phyloP scores from a whole-genome alignment of 53 echinoderm and acorn worm genomes.

The Echinometra lucunter region DNA sequence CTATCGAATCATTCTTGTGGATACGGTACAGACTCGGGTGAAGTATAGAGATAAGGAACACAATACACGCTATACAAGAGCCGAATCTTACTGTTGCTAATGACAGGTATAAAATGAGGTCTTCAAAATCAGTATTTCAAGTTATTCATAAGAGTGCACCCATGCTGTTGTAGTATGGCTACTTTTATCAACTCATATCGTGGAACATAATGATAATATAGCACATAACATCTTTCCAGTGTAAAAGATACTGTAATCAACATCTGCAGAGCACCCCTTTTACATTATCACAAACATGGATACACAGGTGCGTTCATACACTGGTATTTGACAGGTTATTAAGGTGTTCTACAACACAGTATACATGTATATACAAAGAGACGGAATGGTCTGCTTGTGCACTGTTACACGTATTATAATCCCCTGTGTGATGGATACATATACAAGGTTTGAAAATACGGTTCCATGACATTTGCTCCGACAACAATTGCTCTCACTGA shows the following conservation, averaged over 20 bases:
- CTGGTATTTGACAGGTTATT: background rate
- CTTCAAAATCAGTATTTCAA: background rate
- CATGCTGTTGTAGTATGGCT: background rate
- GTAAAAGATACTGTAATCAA: background rate
- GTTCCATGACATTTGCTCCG: too few relatives aligned
- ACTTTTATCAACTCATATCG: background rate
- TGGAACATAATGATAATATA: background rate
- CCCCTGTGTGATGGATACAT: background rate
- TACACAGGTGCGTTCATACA: background rate
- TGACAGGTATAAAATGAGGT: background rate
- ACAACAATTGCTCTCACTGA: too few relatives aligned
- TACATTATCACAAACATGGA: constrained; percentile 19
- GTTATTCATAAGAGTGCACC: background rate
- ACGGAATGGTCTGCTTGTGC: constrained; percentile 32
- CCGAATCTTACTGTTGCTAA: too few relatives aligned
- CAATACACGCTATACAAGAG: too few relatives aligned
- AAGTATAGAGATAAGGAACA: too few relatives aligned
- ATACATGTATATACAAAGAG: constrained; percentile 50
- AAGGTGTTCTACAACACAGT: background rate
- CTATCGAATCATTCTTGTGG: background rate
- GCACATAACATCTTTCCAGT: background rate
- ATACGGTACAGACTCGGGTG: background rate
- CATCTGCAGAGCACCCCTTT: background rate
- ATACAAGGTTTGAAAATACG: background rate
- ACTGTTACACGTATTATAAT: background rate